These are phyloP conservation scores for Tribolium freemani DNA, from an alignment of 2,888 invertebrate species.

Conservation along the genomic window DNA sequence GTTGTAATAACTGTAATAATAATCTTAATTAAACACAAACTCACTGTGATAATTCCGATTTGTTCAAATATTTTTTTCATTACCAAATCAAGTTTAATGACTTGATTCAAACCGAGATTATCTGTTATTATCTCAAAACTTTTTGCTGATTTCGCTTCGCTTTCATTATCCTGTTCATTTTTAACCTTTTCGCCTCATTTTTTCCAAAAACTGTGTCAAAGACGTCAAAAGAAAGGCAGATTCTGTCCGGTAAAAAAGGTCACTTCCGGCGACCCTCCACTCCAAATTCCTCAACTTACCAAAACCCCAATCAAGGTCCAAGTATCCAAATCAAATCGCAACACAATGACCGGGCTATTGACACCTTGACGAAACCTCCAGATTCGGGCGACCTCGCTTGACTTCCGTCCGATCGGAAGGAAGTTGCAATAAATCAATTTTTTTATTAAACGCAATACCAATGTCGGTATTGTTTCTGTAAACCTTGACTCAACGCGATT, in stretches of 20 bases:
- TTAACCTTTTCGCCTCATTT: neutral
- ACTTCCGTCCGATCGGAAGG: constrained; percentile 28
- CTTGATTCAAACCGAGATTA: too few relatives aligned
- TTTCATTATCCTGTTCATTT: neutral
- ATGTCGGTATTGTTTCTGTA: constrained; percentile 12
- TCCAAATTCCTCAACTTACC: neutral
- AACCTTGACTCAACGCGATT: constrained; percentile 15
- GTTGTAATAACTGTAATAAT: too few relatives aligned
- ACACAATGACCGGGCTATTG: neutral
- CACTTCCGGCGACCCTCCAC: neutral
- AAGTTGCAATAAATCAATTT: constrained; percentile 9
- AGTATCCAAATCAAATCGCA: neutral
- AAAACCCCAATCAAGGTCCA: neutral
- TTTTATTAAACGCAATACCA: constrained; percentile 27
- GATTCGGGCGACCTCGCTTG: neutral
- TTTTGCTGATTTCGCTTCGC: too few relatives aligned
- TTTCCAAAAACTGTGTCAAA: neutral
- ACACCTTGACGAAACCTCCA: neutral
- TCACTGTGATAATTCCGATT: too few relatives aligned
- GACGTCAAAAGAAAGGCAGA: too few relatives aligned
- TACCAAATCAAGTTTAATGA: too few relatives aligned
- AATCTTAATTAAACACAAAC: too few relatives aligned
- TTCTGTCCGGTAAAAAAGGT: neutral
- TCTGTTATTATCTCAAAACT: too few relatives aligned
- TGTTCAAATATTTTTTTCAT: too few relatives aligned